Conservation (phyloP, 2,113 vertebrate species). For the Penelope pileata region DNA sequence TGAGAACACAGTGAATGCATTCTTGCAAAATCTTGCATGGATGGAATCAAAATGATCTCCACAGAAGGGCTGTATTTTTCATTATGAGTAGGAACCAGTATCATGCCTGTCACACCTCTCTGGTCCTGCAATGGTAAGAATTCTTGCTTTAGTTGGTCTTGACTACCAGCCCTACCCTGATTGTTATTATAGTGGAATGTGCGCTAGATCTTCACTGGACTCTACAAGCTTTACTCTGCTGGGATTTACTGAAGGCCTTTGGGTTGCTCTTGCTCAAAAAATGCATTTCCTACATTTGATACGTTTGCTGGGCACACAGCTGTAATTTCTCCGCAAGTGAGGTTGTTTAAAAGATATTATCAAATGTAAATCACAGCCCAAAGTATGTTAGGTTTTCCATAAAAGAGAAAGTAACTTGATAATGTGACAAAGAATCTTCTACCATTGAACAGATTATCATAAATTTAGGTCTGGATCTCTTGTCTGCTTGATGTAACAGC, state of each 20-base stretch:
- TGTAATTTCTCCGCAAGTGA: background rate
- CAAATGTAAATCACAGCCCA: background rate
- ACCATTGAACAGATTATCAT: background rate
- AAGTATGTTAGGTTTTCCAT: background rate
- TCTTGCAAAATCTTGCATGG: background rate
- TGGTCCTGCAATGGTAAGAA: background rate
- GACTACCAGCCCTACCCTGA: background rate
- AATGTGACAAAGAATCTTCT: background rate
- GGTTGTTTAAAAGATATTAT: background rate
- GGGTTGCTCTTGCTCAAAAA: background rate
- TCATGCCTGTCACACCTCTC: background rate
- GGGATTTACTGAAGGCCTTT: background rate
- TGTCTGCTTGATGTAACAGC: background rate
- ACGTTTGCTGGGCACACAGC: background rate
- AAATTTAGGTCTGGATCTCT: background rate
- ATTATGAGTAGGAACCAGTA: background rate
- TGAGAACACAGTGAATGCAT: background rate
- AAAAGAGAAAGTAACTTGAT: background rate
- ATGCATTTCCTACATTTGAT: background rate
- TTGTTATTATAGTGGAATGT: background rate
- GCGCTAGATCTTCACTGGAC: background rate
- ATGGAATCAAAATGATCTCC: background rate
- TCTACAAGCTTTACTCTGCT: background rate
- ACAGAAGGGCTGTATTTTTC: accelerated
- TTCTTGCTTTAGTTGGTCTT: background rate